Evolutionary conservation across 2,797 vertebrate species (phyloP), one percentile per base, ranked within the genome.

Genomic region (Sebastes umbrosus): DNA sequence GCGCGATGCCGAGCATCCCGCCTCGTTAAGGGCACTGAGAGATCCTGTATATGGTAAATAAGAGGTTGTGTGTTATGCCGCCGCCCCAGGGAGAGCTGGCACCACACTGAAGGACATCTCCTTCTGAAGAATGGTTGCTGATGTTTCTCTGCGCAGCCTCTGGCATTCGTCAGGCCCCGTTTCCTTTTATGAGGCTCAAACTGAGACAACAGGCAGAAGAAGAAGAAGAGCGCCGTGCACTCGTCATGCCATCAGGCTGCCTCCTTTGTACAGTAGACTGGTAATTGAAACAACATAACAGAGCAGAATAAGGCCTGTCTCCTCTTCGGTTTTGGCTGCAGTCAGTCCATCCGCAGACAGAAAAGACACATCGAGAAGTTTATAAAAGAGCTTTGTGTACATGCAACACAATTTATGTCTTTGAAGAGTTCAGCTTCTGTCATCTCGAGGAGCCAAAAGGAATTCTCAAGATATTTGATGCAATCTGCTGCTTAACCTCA

Each of bases 161-260:
- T 94, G 95, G 95, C 95, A 87, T 82, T 46, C 91, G 93, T 93
- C 94, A 94, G 93, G 92, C 88, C 94, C 94, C 81, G 91, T 89
- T 95, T 95, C 94, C 94, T 95, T 96, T 96, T 85, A 95, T 95
- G 95, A 95, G 89, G 91, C 94, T 94, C 91, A 93, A 91, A 91
- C 88, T 84, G 90, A 94, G 90, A 93, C 92, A 90, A 93, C 92
- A 91, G 43, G 92, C 79, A 58, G 83, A 90, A 84, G 90, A 90
- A 73, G 90, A 90, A 73, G 91, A 25, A 90, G 90, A 90, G 90
- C 72, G 80, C 79, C 55, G 90, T 69, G 86, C 89, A 79, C 90
- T 90, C 90, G 72, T 93, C 90, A 84, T 84, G 82, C 90, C 88
- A 92, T 92, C 90, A 90, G 84, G 82, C 87, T 88, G 90, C 90